These are phyloP conservation scores for Decapterus maruadsi DNA, from an alignment of 2,797 vertebrate genomes.

Conservation along the genomic window DNA sequence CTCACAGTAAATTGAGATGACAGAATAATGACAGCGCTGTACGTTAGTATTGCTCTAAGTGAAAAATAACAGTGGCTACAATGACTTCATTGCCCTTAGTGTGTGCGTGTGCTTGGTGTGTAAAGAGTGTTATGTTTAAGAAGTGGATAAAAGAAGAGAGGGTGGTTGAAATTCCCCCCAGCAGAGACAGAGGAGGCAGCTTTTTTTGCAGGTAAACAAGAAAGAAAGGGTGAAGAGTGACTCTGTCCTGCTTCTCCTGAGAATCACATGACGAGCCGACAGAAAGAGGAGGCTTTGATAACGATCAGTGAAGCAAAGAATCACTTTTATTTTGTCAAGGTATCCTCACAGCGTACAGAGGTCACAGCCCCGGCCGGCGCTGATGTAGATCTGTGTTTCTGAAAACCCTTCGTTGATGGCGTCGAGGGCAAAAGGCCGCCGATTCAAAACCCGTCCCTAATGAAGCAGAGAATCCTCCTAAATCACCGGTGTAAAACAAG, in stretches of 20 bases:
- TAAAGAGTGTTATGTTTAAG: slow-evolving; percentile 44
- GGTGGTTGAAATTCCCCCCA: slow-evolving; percentile 37
- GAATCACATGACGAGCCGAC: slow-evolving; percentile 51
- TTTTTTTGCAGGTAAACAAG: slow-evolving; percentile 26
- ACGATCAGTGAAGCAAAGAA: slow-evolving; percentile 39
- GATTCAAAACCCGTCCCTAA: slow-evolving; percentile 39
- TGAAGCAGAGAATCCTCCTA: slow-evolving; percentile 40
- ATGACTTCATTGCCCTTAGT: not conserved
- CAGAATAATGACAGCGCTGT: slow-evolving; percentile 9
- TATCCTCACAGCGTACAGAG: slow-evolving; percentile 51
- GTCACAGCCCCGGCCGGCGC: slow-evolving; percentile 27
- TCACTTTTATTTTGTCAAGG: slow-evolving; percentile 37
- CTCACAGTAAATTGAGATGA: slow-evolving; percentile 6
- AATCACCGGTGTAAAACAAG: slow-evolving; percentile 39
- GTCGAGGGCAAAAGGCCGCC: slow-evolving; percentile 1
- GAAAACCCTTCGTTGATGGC: slow-evolving; percentile 34
- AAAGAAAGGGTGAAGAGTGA: slow-evolving; percentile 30
- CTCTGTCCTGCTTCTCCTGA: slow-evolving; percentile 22
- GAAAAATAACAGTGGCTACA: slow-evolving; percentile 24
- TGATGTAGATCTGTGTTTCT: slow-evolving; percentile 16
- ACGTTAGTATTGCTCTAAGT: slow-evolving; percentile 19
- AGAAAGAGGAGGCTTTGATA: slow-evolving; percentile 51
- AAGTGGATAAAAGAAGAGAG: slow-evolving; percentile 15
- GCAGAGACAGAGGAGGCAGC: slow-evolving; percentile 16
- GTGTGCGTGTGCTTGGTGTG: not conserved